Evolutionary conservation across 2,888 invertebrate genomes (phyloP).

Genomic region (Acronicta aceris): DNA sequence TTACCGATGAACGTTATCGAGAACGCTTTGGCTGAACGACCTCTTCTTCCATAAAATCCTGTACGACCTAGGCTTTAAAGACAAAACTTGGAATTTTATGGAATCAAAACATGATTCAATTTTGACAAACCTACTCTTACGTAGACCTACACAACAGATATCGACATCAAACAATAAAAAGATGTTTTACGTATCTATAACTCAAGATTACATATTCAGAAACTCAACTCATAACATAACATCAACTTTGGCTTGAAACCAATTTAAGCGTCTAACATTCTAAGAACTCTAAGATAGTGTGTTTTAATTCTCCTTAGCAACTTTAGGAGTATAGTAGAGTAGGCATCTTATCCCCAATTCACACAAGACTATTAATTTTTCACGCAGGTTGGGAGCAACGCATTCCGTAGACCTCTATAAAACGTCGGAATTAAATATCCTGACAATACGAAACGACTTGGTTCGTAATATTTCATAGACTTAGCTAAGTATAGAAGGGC

Average conservation of each 20-base stretch:
- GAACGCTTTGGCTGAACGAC: conserved; percentile 65
- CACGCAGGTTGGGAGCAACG: conserved; percentile 35
- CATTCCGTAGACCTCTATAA: conserved; percentile 31
- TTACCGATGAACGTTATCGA: conserved; percentile 66
- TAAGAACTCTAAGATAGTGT: not conserved
- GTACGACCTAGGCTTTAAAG: conserved; percentile 47
- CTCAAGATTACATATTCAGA: too few relatives aligned
- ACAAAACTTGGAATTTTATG: conserved; percentile 34
- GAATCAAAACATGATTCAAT: conserved; percentile 17
- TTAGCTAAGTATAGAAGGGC: not conserved
- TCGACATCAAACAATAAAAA: not conserved
- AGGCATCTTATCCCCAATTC: conserved; percentile 25
- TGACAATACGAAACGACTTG: conserved; percentile 7
- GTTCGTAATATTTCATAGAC: conserved; percentile 1
- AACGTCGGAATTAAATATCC: conserved; percentile 27
- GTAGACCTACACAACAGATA: not conserved
- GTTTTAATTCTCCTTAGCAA: conserved; percentile 4
- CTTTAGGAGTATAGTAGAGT: not conserved
- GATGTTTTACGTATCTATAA: too few relatives aligned
- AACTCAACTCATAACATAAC: too few relatives aligned
- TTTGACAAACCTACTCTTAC: conserved; percentile 15
- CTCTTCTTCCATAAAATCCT: conserved; percentile 64
- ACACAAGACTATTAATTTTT: conserved; percentile 37
- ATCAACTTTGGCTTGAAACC: not conserved
- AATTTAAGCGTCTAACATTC: not conserved